phyloP scores from a whole-genome alignment of 1,140 invertebrate species.

The Theocolax elegans region DNA sequence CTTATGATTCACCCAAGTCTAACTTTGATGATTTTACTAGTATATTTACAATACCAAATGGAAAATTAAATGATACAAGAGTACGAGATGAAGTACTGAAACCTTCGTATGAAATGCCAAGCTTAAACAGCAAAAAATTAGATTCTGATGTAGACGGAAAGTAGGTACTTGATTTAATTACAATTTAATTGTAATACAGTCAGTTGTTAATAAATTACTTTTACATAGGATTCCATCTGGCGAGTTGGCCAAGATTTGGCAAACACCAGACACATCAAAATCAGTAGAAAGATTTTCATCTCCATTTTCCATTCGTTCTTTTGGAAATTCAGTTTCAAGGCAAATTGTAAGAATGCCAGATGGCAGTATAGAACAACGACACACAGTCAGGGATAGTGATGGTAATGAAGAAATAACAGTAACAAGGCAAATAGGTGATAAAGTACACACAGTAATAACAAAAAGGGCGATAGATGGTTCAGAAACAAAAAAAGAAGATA shows the following conservation, averaged over 20 bases:
- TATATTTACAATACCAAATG: constrained; percentile 24
- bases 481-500: constrained; percentile 63
- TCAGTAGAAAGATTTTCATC: not conserved
- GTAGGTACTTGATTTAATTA: constrained; percentile 54
- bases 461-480: constrained; percentile 64
- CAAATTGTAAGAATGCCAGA: constrained; percentile 60
- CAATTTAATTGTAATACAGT: not conserved
- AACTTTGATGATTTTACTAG: constrained; percentile 25
- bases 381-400: constrained; percentile 64
- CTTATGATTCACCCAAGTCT: constrained; percentile 19
- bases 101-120: constrained; percentile 38
- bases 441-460: constrained; percentile 62
- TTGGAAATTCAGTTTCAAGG: constrained; percentile 56
- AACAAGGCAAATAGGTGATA: constrained; percentile 62
- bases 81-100: constrained; percentile 66
- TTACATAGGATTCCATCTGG: constrained; percentile 57
- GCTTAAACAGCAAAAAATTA: constrained; percentile 47
- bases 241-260: constrained; percentile 60
- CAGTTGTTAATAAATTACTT: constrained; percentile 8
- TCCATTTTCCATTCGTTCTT: constrained; percentile 43
- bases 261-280: constrained; percentile 41
- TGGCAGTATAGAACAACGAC: constrained; percentile 65
- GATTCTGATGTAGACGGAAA: constrained; percentile 69
- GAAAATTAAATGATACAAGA: constrained; percentile 32
- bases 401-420: constrained; percentile 68